These are phyloP conservation scores for Drosophila orosa DNA, from an alignment of 1,140 invertebrate species.

Conservation along the genomic window DNA sequence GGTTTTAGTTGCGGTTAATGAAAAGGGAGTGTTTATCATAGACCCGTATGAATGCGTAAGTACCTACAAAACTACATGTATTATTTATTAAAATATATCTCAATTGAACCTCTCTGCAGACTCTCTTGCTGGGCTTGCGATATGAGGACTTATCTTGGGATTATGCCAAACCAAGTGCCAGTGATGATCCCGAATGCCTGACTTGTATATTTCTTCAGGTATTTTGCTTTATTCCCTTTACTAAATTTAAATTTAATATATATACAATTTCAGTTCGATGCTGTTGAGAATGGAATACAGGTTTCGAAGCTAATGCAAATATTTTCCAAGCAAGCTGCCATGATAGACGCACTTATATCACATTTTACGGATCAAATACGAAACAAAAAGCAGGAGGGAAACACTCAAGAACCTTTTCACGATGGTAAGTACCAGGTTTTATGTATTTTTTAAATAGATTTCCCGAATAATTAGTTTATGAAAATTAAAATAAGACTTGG, in stretches of 20 bases:
- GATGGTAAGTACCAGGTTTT: conserved; percentile 63
- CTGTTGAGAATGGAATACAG: conserved; percentile 92
- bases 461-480: conserved; percentile 6
- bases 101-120: conserved; percentile 85
- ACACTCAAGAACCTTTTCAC: conserved; percentile 85
- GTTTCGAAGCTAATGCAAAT: conserved; percentile 93
- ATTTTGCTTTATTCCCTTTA: not conserved
- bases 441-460: not conserved
- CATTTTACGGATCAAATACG: conserved; percentile 89
- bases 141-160: conserved; percentile 96
- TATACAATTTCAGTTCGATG: conserved; percentile 88
- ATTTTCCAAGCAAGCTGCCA: conserved; percentile 94
- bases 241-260: not conserved
- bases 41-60: conserved; percentile 93
- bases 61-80: conserved; percentile 27
- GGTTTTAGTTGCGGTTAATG: conserved; percentile 94
- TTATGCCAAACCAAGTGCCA: conserved; percentile 92
- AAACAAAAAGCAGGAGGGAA: conserved; percentile 76
- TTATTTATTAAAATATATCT: not conserved
- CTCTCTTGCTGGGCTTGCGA: conserved; percentile 91
- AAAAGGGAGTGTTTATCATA: conserved; percentile 93
- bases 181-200: conserved; percentile 93
- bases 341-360: conserved; percentile 96
- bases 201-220: conserved; percentile 94
- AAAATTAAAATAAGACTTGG: conserved; percentile 18